Percentiles rank a stretch among this genome's conserved stretches.
Conservation (phyloP, 2,888 invertebrate species). For the Diaprepes abbreviatus region DNA sequence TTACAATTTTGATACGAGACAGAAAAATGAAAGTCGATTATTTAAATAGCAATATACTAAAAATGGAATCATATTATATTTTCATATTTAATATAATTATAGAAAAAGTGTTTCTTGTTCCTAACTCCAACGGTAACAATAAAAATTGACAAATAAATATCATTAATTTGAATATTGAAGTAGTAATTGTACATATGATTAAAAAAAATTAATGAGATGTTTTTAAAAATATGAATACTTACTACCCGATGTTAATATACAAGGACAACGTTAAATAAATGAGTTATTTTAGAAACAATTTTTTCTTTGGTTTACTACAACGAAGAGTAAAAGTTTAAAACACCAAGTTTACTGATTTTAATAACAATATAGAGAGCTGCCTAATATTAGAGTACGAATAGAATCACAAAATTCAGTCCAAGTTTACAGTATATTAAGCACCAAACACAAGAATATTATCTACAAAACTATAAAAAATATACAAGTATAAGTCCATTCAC, state of each 20-base stretch:
- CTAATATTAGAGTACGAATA: constrained; percentile 43
- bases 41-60: no score
- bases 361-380: constrained; percentile 41
- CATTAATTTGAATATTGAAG: not conserved
- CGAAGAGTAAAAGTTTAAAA: constrained; percentile 13
- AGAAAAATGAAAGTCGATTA: no score
- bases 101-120: no score
- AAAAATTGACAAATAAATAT: not conserved
- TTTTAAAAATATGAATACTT: not conserved
- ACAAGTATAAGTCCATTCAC: constrained; percentile 12
- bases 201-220: not conserved
- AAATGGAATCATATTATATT: no score
- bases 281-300: not conserved
- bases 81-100: no score
- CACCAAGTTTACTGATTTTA: constrained; percentile 5
- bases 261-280: not conserved
- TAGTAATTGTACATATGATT: not conserved
- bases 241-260: constrained; percentile 4
- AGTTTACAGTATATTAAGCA: constrained; percentile 44
- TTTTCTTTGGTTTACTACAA: constrained; percentile 20
- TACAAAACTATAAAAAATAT: constrained; percentile 35
- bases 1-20: no score
- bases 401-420: constrained; percentile 50
- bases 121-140: not conserved
- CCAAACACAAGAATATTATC: constrained; percentile 40